Conservation (phyloP, 2,888 invertebrate genomes). For the Brassicogethes aeneus region DNA sequence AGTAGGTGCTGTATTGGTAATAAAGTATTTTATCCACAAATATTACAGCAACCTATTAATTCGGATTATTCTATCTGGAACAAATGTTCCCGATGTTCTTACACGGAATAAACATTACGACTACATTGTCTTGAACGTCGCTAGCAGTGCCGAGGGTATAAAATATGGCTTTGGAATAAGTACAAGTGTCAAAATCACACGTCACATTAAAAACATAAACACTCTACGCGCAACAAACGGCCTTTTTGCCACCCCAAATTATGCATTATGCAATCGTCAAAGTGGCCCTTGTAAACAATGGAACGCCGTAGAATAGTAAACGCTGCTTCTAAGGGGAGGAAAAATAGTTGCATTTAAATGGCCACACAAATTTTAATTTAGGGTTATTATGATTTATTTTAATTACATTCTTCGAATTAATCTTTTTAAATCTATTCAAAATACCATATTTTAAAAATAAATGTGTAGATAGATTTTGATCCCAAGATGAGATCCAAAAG, state of each 20-base stretch:
- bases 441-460: too few relatives aligned
- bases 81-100: background rate
- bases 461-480: too few relatives aligned
- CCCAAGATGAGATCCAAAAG: too few relatives aligned
- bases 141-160: background rate
- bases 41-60: too few relatives aligned
- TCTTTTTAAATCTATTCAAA: too few relatives aligned
- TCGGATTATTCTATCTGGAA: background rate
- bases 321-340: too few relatives aligned
- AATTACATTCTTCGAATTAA: too few relatives aligned
- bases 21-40: background rate
- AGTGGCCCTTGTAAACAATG: slow-evolving; percentile 28
- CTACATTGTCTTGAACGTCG: background rate
- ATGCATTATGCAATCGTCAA: slow-evolving; percentile 10
- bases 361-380: too few relatives aligned
- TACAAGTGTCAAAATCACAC: slow-evolving; percentile 37
- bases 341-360: too few relatives aligned
- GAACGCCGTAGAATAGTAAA: too few relatives aligned
- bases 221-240: slow-evolving; percentile 27
- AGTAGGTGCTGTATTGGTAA: background rate
- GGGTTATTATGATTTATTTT: too few relatives aligned
- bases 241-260: too few relatives aligned
- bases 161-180: slow-evolving; percentile 11
- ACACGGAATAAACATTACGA: background rate
- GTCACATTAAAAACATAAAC: slow-evolving; percentile 37